A percentile compares a stretch with the other conserved stretches of the same genome.
These are phyloP conservation scores for Coremacera marginata DNA, from an alignment of 2,888 invertebrate genomes.

Conservation along the genomic window DNA sequence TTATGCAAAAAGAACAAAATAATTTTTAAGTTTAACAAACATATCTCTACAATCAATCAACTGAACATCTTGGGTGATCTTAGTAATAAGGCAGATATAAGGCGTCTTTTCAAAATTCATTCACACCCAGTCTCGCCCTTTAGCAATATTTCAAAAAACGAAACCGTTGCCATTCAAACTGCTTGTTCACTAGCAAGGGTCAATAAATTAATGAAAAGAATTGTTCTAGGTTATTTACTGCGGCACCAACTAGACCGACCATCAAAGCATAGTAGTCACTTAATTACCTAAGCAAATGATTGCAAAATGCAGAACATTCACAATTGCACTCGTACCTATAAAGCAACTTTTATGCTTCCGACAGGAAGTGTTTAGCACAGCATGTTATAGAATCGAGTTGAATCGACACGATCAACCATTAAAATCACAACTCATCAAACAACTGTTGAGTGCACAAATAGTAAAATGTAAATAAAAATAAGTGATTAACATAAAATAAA, in stretches of 20 bases:
- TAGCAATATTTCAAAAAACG: no score
- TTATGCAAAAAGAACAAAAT: no score
- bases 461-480: background rate
- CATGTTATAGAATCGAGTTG: background rate
- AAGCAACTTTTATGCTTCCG: background rate
- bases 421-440: slow-evolving; percentile 20
- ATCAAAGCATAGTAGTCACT: background rate
- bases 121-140: no score
- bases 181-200: no score
- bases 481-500: background rate
- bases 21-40: no score
- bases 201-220: no score
- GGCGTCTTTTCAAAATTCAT: no score
- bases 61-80: no score
- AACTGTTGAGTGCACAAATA: background rate
- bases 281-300: background rate
- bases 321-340: background rate
- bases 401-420: slow-evolving; percentile 2
- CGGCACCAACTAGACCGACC: background rate
- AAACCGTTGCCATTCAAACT: no score
- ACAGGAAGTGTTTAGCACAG: slow-evolving; percentile 17
- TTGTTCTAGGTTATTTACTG: no score
- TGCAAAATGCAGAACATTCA: background rate
- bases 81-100: no score
- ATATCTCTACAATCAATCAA: no score